These are phyloP conservation scores for Clavelina lepadiformis DNA, from an alignment of 23 tunicate species.

Conservation along the genomic window DNA sequence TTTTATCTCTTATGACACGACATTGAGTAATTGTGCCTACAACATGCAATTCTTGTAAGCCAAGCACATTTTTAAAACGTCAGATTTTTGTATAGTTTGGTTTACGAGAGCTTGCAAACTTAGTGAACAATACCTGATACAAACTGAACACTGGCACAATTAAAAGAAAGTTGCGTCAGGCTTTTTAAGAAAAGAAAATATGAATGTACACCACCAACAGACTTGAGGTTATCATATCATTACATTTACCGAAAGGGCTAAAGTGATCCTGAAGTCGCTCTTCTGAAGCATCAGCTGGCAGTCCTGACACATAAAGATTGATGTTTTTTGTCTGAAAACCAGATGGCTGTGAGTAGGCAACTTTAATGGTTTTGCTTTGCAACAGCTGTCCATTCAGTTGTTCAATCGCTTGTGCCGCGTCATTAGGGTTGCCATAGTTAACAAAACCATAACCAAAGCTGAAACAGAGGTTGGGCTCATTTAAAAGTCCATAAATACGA, in stretches of 20 bases:
- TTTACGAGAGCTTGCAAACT: background rate
- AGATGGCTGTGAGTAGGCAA: conserved; percentile 87
- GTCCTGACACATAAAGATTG: conserved; percentile 73
- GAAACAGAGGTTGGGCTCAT: background rate
- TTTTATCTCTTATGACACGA: conserved; percentile 46
- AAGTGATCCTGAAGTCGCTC: conserved; percentile 34
- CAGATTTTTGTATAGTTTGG: background rate
- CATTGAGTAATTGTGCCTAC: conserved; percentile 57
- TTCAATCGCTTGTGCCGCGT: conserved; percentile 79
- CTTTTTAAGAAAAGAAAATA: too few relatives aligned
- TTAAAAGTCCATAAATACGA: background rate
- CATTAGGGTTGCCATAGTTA: conserved; percentile 47
- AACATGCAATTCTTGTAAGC: background rate
- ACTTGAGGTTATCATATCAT: too few relatives aligned
- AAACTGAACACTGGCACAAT: too few relatives aligned
- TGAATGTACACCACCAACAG: too few relatives aligned
- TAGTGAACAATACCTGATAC: background rate
- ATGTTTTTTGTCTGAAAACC: conserved; percentile 79
- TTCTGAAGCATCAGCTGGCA: conserved; percentile 45
- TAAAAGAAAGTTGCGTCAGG: too few relatives aligned
- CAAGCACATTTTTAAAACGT: background rate
- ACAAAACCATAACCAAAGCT: conserved; percentile 96
- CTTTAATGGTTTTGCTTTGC: conserved; percentile 73
- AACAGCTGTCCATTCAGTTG: conserved; percentile 51
- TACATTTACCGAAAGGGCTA: conserved; percentile 55